Evolutionary conservation across 2,113 vertebrate genomes (phyloP).

Genomic region (Lutjanus erythropterus): DNA sequence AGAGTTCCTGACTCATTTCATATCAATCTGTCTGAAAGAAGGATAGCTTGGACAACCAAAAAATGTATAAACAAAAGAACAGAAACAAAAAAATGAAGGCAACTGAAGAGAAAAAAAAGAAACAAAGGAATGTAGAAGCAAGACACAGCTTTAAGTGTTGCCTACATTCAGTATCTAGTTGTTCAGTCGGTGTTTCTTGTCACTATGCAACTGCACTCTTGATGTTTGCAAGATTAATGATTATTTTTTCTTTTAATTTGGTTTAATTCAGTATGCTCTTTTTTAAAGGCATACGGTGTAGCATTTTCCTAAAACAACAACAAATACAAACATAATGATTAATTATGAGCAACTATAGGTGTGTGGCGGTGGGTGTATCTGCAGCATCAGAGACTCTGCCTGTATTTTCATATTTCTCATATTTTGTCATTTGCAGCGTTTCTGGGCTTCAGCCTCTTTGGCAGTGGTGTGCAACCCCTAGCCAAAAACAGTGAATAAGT

Average conservation of each 20-base stretch:
- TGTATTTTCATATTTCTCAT: too few species aligned
- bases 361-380: too few species aligned
- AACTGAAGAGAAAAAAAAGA: neutral
- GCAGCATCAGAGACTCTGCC: too few species aligned
- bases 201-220: neutral
- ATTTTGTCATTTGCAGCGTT: too few species aligned
- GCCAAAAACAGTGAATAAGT: too few species aligned
- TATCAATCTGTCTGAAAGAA: neutral
- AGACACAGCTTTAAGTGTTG: neutral
- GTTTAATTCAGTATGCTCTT: neutral
- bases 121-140: neutral
- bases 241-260: neutral
- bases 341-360: too few species aligned
- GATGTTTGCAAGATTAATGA: too few species aligned
- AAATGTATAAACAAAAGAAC: neutral
- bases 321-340: too few species aligned
- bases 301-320: too few species aligned
- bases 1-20: neutral
- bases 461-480: too few species aligned
- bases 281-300: too few species aligned
- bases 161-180: neutral
- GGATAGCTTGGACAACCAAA: neutral
- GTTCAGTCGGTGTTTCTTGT: neutral
- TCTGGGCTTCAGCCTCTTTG: too few species aligned
- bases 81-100: neutral